Conservation (phyloP, 2,888 invertebrate genomes). For the Nephrocerus scutellatus region DNA sequence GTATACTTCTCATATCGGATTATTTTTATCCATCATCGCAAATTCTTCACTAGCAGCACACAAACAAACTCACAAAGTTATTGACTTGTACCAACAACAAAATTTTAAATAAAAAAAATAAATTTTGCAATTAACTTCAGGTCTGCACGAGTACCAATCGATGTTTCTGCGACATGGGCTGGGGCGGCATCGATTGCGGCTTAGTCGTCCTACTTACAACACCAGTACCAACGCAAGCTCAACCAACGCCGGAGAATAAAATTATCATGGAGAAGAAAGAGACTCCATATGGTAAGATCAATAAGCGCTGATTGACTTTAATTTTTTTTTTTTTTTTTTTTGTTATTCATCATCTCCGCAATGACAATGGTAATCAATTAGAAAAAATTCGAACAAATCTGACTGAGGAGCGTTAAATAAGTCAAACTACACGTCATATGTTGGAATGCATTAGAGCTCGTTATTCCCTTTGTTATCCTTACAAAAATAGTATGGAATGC, state of each 20-base stretch:
- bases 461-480: no score
- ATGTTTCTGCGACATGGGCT: slow-evolving; percentile 85
- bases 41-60: background rate
- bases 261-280: slow-evolving; percentile 78
- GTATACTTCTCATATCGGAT: no score
- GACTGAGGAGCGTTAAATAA: no score
- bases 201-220: slow-evolving; percentile 64
- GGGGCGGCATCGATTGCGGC: slow-evolving; percentile 83
- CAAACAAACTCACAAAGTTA: background rate
- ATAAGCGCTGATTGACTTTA: background rate
- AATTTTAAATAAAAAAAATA: slow-evolving; percentile 8
- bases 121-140: slow-evolving; percentile 49
- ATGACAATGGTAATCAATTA: slow-evolving; percentile 31
- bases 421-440: no score
- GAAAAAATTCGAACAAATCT: no score
- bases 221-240: slow-evolving; percentile 50
- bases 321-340: slow-evolving; percentile 6
- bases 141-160: slow-evolving; percentile 87
- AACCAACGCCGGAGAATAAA: slow-evolving; percentile 55
- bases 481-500: background rate
- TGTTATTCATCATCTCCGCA: no score
- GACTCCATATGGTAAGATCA: slow-evolving; percentile 82
- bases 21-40: no score
- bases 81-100: background rate
- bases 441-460: no score